Evolutionary conservation across 2,888 invertebrate genomes (phyloP), one percentile per base, ranked within the genome.

Genomic region (Cantharis rustica): DNA sequence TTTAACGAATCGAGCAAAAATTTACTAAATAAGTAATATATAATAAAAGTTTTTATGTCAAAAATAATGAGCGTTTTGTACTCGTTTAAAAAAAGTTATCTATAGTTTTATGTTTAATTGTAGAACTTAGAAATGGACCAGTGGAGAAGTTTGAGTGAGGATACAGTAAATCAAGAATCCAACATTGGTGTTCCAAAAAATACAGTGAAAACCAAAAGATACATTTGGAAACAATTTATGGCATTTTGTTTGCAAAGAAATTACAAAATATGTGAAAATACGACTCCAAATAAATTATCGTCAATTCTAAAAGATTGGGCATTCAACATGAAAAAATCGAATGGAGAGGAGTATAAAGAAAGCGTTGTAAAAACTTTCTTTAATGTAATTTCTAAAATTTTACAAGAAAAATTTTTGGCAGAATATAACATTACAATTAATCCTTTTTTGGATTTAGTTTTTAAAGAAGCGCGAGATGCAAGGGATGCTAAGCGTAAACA

Each of bases 271-370:
- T 17, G 23, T 23, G n/a, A 63, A 62, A 62, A 62, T 15, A 71
- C 71, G n/a, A 47, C 62, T 16, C n/a, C 61, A 61, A n/a, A 23
- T 64, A 11, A 71, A 31, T 61, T 80, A 31, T 71, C 69, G n/a
- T 62, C 23, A 16, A 79, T 80, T 68, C 69, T 80, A 66, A 77
- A 69, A 63, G 73, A 76, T 70, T 80, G 73, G 73, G 77, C 73
- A 10, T 80, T 64, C 66, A 80, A 81, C 66, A 81, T 80, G 79
- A 80, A 76, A 64, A 76, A 72, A 61, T 17, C 11, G n/a, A 47
- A 80, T 64, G 80, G 80, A 16, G 61, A 79, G 20, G 79, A 81
- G 27, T 81, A 81, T 71, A 80, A 80, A 75, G 79, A 79, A 71
- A 70, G 47, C 62, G 76, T 76, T 5, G 73, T 82, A 10, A 80